Evolutionary conservation across 2,113 vertebrate species (phyloP), one percentile per base, ranked within the genome.

Genomic region (Aegithalos caudatus): DNA sequence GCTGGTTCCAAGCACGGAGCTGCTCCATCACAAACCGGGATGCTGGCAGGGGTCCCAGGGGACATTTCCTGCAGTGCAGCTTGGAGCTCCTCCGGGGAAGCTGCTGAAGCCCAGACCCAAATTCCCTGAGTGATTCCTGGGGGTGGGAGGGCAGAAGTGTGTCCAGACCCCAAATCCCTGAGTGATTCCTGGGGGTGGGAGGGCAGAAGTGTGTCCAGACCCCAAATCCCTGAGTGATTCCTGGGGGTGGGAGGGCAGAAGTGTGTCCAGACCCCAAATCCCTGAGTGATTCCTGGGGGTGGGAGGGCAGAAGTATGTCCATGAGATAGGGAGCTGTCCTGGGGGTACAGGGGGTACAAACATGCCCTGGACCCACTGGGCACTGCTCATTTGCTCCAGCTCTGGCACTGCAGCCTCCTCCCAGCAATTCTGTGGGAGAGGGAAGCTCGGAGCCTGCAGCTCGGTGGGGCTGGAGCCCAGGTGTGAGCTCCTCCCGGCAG

Each of bases 1-100:
- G n/a, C 18, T 50, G 44, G 7, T 9, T 47, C 28, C 0, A 1
- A 69, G 60, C 2, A 1, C 1, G 4, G 78, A 58, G 57, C 33
- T 69, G n/a, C 72, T 72, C 78, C 9, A 0, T 23, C 64, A 4
- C 65, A 33, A 56, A 21, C 10, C 2, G 2, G 1, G 14, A 9
- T 22, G 50, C 21, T n/a, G 50, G n/a, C 69, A 61, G 1, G 74
- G 25, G 42, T 45, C 9, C 19, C 40, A 25, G 69, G 35, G 50
- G 42, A 70, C 42, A 6, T 7, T 45, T 58, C 58, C 33, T 76
- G 45, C 27, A 10, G 2, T 2, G 22, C 5, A 48, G 22, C 67
- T 83, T 33, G 37, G 64, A 81, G 28, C 8, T 78, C 33, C 57
- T 58, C 44, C 7, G 24, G 38, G 48, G n/a, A 67, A 71, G 33